Evolutionary conservation across 2,797 vertebrate species (phyloP), one percentile per base, ranked within the genome.

Genomic region (Diglossa cyanea): DNA sequence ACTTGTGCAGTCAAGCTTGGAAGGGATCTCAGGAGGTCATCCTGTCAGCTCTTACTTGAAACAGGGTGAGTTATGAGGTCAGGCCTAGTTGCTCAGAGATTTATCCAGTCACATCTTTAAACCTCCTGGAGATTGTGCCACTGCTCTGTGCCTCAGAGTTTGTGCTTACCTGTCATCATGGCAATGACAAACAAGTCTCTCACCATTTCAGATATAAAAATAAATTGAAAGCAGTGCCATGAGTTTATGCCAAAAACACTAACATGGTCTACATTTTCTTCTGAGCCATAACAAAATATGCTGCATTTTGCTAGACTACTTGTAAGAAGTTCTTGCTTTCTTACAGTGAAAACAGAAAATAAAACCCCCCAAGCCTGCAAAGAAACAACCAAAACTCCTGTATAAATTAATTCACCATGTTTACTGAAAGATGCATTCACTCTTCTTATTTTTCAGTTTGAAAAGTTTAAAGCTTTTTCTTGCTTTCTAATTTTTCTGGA

Each of bases 291-390:
- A 51, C 0, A 84, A 78, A 65, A 44, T 28, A 42, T 1, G 5
- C 14, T 44, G 2, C 9, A 47, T 92, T 63, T 65, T 30, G 20
- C 9, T 58, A 39, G 13, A 50, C 7, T 81, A 2, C 9, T 33
- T 78, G 50, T 81, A 26, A 58, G 23, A 72, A 50, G 7, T 60
- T 81, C 8, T 21, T 37, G 5, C 13, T 70, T 87, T 21, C 40
- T 44, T 66, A 55, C 21, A 21, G 7, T 19, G 2, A 31, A 39
- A 25, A 33, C n/a, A 57, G 7, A 33, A 55, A 63, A 71, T 2
- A 24, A 63, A 45, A 8, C 10, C 33, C 5, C 0, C 7, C 25
- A 61, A 16, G 9, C 1, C 10, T 1, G 3, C 35, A 74, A 42
- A 61, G 10, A n/a, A n/a, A 24, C 30, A 61, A 60, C 17, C 5